Evolutionary conservation across 2,113 vertebrate genomes (phyloP), one percentile per base, ranked within the genome.

Genomic region (Smithornis capensis): DNA sequence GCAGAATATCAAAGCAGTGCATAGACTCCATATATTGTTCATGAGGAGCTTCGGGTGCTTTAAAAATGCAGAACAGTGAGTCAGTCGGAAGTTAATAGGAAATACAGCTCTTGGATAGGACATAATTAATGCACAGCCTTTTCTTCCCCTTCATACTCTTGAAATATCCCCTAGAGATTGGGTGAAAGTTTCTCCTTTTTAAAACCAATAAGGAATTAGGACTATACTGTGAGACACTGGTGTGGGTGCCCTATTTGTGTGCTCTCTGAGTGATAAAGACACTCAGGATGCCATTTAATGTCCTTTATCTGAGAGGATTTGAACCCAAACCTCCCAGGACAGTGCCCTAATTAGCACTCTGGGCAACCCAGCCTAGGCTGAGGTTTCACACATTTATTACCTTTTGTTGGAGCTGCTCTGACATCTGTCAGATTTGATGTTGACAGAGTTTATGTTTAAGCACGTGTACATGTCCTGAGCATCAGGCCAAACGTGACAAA

Each of bases 261-360:
- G 33, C 71, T 59, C 42, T 25, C 55, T 75, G 68, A 7, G 42
- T 94, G 86, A 81, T 87, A 90, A 90, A 80, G 69, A 78, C 42
- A 14, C 21, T 87, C 47, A 63, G 50, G 63, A 81, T 59, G 59
- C 83, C 78, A 42, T 59, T 83, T 64, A 93, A 68, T 56, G 68
- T 60, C 69, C 37, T 92, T 87, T 70, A 90, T 91, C 79, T 80
- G 63, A 53, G 79, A 77, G 44, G 83, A 75, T 89, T 89, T 90
- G 73, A 81, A 49, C 73, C 44, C 68, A 86, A 81, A 68, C 38
- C 55, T 93, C 95, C 60, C 60, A 37, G 24, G 83, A 82, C 71
- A 59, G 5, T 22, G 28, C 35, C 60, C 52, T 83, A 84, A 95
- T 94, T 75, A 92, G 29, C 35, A 40, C 60, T 55, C 60, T 1